phyloP scores from a whole-genome alignment of 2,888 invertebrate species.

The Shargacucullia verbasci region DNA sequence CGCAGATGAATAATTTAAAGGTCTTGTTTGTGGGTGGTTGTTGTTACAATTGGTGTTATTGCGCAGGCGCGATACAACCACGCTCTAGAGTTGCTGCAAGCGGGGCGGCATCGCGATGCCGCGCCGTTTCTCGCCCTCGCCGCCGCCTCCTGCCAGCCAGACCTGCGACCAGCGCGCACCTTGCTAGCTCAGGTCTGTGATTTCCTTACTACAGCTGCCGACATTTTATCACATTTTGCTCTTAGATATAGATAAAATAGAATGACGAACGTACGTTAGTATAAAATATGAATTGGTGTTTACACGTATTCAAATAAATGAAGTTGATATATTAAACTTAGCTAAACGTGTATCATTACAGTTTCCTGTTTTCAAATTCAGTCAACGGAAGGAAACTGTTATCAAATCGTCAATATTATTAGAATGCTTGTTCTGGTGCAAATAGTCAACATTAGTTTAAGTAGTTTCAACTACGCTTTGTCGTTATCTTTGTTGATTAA shows the following conservation, averaged over 20 bases:
- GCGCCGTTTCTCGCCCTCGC: slow-evolving; percentile 72
- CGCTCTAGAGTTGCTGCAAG: slow-evolving; percentile 59
- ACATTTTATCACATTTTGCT: too few species aligned
- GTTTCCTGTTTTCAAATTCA: too few species aligned
- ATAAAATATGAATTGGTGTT: too few species aligned
- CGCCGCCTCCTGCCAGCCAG: slow-evolving; percentile 59
- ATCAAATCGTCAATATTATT: too few species aligned
- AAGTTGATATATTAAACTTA: too few species aligned
- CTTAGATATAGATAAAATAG: too few species aligned
- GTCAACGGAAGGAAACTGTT: too few species aligned
- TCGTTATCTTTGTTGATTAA: slow-evolving; percentile 20
- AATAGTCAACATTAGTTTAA: neutral
- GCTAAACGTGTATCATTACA: too few species aligned
- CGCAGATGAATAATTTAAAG: neutral
- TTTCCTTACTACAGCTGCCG: too few species aligned
- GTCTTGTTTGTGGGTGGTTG: neutral
- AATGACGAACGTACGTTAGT: too few species aligned
- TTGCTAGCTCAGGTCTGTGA: slow-evolving; percentile 58
- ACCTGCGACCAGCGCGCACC: slow-evolving; percentile 53
- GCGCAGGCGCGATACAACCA: slow-evolving; percentile 63
- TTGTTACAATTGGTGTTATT: slow-evolving; percentile 6
- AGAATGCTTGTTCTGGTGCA: neutral
- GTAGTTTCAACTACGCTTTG: slow-evolving; percentile 2
- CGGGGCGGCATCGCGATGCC: slow-evolving; percentile 65
- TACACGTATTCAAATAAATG: too few species aligned